Conservation (phyloP, 2,113 vertebrate genomes). For the Edolisoma coerulescens region DNA sequence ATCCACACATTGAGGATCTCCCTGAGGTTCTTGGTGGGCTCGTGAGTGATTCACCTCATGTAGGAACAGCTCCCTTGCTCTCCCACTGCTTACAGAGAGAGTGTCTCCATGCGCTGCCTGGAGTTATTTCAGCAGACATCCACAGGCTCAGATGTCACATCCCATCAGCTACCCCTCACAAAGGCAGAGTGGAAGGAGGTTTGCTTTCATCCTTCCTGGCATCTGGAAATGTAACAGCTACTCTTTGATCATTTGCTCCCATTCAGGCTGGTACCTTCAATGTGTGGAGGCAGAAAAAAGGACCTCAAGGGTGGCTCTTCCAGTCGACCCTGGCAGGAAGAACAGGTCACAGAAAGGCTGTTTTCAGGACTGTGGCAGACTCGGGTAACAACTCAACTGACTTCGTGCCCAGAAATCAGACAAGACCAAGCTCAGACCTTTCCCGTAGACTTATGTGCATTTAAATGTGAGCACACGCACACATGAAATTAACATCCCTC, state of each 20-base stretch:
- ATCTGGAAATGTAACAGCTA: not conserved
- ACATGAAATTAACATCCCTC: not conserved
- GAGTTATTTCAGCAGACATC: not conserved
- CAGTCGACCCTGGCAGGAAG: not conserved
- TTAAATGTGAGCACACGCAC: not conserved
- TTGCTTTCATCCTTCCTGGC: not conserved
- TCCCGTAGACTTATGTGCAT: not conserved
- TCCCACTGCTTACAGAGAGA: not conserved
- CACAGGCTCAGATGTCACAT: not conserved
- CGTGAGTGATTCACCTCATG: not conserved
- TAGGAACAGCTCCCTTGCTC: not conserved
- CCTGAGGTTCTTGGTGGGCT: not conserved
- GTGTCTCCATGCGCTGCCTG: not conserved
- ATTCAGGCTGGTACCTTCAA: not conserved
- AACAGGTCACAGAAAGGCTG: not conserved
- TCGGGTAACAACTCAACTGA: not conserved
- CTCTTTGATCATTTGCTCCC: not conserved
- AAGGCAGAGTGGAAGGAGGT: not conserved
- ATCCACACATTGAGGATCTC: rapidly evolving
- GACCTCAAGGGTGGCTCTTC: not conserved
- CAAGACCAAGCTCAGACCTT: not conserved
- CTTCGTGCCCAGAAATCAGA: not conserved
- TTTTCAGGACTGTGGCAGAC: not conserved
- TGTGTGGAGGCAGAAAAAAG: not conserved
- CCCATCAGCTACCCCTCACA: not conserved